Conservation (phyloP, 2,113 vertebrate species). For the Mus spicilegus region DNA sequence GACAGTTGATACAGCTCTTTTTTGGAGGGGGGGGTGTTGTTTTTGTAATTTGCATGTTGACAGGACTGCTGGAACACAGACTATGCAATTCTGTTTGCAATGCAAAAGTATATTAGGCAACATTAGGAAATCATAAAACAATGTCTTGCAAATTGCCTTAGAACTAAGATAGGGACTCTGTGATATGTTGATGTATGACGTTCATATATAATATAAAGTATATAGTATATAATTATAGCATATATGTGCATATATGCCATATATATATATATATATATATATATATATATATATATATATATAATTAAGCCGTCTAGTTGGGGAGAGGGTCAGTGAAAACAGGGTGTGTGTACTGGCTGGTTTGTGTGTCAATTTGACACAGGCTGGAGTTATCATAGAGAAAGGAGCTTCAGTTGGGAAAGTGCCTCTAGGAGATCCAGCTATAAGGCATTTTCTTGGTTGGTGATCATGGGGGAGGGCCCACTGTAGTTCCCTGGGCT, state of each 20-base stretch:
- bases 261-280: not conserved
- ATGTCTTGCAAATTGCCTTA: constrained; percentile 45
- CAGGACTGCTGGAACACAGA: not conserved
- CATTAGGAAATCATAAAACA: constrained; percentile 15
- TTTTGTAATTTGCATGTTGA: constrained; percentile 62
- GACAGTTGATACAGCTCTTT: constrained; percentile 57
- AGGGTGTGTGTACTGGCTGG: too few species aligned
- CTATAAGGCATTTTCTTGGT: too few species aligned
- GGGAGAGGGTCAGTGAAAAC: not conserved
- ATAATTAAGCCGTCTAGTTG: not conserved
- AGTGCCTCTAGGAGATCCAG: too few species aligned
- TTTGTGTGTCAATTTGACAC: too few species aligned
- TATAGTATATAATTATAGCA: too few species aligned
- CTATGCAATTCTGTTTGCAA: constrained; percentile 52
- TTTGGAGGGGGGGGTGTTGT: constrained; percentile 47
- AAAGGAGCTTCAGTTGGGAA: too few species aligned
- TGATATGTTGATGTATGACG: constrained; percentile 2
- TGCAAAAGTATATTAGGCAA: constrained; percentile 52
- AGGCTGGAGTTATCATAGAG: too few species aligned
- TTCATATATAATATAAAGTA: not conserved
- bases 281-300: not conserved
- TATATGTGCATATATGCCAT: not conserved
- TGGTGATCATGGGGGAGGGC: too few species aligned
- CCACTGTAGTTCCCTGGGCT: too few species aligned
- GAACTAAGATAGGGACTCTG: not conserved